A percentile compares a stretch with the other conserved stretches of the same genome.
These are phyloP conservation scores for Galerucella calmariensis DNA, from an alignment of 2,888 invertebrate species.

Conservation along the genomic window DNA sequence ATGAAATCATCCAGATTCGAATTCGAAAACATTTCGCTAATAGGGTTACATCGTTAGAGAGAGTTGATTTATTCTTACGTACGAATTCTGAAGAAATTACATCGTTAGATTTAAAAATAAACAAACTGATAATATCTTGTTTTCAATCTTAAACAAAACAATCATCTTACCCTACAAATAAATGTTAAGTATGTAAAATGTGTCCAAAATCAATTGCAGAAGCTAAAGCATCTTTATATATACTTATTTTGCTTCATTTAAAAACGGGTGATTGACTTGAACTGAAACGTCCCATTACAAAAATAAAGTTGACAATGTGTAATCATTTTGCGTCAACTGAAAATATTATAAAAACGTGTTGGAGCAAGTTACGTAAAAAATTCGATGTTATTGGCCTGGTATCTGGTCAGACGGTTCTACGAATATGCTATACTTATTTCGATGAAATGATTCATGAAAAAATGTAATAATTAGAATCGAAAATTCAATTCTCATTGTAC, in stretches of 20 bases:
- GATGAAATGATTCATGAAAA: neutral
- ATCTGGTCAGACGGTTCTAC: neutral
- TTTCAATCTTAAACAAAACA: neutral
- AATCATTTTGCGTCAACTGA: neutral
- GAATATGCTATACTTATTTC: neutral
- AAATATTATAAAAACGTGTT: neutral
- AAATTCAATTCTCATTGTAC: no score
- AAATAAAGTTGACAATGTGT: neutral
- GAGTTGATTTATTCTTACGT: conserved; percentile 27
- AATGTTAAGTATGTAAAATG: no score
- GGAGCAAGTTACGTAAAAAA: conserved; percentile 4
- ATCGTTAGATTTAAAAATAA: conserved; percentile 6
- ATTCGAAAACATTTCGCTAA: conserved; percentile 45
- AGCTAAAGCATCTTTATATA: no score
- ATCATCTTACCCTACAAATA: no score
- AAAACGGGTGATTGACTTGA: neutral
- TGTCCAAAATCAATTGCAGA: no score
- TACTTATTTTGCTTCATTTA: no score
- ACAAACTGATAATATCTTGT: neutral
- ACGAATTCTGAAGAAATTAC: neutral
- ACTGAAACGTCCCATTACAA: neutral
- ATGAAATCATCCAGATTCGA: conserved; percentile 57
- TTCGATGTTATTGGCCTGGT: neutral
- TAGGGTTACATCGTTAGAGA: conserved; percentile 38
- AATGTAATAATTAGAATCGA: neutral